Percentiles rank a stretch among this genome's conserved stretches.
phyloP scores from a whole-genome alignment of 2,797 vertebrate species.

The Melopsittacus undulatus region DNA sequence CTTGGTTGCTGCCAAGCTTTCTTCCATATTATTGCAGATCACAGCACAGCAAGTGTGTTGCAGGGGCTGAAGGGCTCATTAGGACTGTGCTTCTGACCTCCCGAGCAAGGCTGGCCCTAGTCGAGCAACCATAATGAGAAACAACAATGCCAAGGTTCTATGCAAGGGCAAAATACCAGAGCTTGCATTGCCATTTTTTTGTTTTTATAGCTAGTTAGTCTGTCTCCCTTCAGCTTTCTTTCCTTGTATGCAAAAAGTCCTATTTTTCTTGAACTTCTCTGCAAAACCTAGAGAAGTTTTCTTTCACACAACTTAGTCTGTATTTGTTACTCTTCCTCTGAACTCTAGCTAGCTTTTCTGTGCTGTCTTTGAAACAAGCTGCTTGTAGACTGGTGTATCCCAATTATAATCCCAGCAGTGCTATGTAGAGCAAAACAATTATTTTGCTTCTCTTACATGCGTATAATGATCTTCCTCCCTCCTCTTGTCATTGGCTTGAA shows the following conservation, averaged over 20 bases:
- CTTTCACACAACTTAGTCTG: background rate
- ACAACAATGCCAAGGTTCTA: background rate
- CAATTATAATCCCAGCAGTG: constrained; percentile 1
- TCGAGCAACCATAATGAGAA: background rate
- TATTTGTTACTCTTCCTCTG: background rate
- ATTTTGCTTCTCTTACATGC: background rate
- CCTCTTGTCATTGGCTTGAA: constrained; percentile 10
- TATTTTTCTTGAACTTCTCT: background rate
- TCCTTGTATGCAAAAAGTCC: background rate
- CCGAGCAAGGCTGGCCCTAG: background rate
- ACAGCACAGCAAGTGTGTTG: background rate
- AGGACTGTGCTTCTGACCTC: background rate
- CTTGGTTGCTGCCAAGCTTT: background rate
- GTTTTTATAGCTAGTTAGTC: background rate
- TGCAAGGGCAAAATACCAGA: accelerated
- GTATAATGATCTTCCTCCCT: background rate
- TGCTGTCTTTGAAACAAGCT: background rate
- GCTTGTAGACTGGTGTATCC: background rate
- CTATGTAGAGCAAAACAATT: constrained; percentile 21
- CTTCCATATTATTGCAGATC: background rate
- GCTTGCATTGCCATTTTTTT: background rate
- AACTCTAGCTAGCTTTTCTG: background rate
- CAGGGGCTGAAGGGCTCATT: background rate
- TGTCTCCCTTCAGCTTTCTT: background rate
- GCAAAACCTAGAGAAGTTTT: background rate